Evolutionary conservation across 2,797 vertebrate genomes (phyloP), one percentile per base, ranked within the genome.

Genomic region (Acanthurus lineatus): DNA sequence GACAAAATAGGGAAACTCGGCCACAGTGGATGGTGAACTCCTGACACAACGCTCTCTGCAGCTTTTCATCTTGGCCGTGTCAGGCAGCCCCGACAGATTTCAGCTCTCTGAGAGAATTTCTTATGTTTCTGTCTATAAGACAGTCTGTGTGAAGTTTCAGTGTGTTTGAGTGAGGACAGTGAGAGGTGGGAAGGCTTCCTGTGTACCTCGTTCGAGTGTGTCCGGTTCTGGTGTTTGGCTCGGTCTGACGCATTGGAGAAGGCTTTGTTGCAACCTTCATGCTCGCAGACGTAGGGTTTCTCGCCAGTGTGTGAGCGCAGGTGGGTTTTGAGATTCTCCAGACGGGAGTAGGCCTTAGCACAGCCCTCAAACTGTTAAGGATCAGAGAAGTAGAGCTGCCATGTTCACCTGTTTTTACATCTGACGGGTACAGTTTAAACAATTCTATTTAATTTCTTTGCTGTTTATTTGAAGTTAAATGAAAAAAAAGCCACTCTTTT

Each of bases 261-360:
- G 47, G 98, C 98, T 85, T 99, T 99, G 95, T 97, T 98, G 94
- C 98, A 99, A 53, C 97, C 97, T 79, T 99, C 97, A 0, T 99
- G 97, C 87, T 99, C 98, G 10, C 98, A 99, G 83, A 99, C 97
- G 22, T 99, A 99, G 0, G 98, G 97, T 85, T 99, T 99, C 95
- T 99, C 97, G 65, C 98, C 98, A 49, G 98, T 99, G 95, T 99
- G 98, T 20, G 98, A 99, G 90, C 98, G 96, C 93, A 99, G 96
- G 82, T 99, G 98, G 0, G 98, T 99, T 92, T 99, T 99, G 88
- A 99, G 97, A 91, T 99, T 99, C 95, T 99, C 98, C 92, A 99
- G 95, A 69, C 98, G 97, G 19, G 98, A 99, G 94, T 99, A 99
- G 67, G 98, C 98, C 91, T 99, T 99, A 9, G 95, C 93, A 90